Conservation (phyloP, 2,113 vertebrate species). For the Antidorcas marsupialis region DNA sequence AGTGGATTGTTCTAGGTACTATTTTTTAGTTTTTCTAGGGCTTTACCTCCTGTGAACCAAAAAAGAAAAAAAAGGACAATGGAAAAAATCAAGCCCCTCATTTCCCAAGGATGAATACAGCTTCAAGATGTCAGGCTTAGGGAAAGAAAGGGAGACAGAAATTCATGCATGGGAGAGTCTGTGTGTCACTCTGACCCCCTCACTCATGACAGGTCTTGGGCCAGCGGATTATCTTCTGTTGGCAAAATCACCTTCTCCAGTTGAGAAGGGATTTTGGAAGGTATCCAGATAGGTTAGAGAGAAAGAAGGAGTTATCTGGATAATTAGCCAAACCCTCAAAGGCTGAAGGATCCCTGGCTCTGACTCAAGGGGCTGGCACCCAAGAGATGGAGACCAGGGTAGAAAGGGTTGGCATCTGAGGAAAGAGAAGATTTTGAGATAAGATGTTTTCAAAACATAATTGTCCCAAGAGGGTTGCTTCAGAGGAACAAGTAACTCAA, state of each 20-base stretch:
- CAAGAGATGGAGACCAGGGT: not conserved
- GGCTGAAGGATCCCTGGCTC: not conserved
- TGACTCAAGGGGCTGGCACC: not conserved
- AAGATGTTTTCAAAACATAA: constrained; percentile 31
- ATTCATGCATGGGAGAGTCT: not conserved
- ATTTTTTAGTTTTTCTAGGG: constrained; percentile 46
- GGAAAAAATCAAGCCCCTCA: not conserved
- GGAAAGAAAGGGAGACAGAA: not conserved
- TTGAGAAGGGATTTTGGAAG: not conserved
- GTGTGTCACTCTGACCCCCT: not conserved
- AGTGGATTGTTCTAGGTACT: constrained; percentile 27
- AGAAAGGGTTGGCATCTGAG: not conserved
- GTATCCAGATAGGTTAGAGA: not conserved
- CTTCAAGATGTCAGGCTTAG: not conserved
- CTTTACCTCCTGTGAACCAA: constrained; percentile 47
- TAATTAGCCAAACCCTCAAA: not conserved
- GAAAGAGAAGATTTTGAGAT: constrained; percentile 28
- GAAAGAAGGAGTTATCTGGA: not conserved
- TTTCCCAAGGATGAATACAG: not conserved
- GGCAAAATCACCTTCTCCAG: not conserved
- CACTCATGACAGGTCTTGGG: not conserved
- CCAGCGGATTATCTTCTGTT: not conserved
- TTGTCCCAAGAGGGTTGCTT: not conserved
- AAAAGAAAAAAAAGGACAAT: not conserved
- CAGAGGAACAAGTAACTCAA: constrained; percentile 8